Conservation (phyloP, 2,797 vertebrate species). For the Lagocephalus sceleratus region DNA sequence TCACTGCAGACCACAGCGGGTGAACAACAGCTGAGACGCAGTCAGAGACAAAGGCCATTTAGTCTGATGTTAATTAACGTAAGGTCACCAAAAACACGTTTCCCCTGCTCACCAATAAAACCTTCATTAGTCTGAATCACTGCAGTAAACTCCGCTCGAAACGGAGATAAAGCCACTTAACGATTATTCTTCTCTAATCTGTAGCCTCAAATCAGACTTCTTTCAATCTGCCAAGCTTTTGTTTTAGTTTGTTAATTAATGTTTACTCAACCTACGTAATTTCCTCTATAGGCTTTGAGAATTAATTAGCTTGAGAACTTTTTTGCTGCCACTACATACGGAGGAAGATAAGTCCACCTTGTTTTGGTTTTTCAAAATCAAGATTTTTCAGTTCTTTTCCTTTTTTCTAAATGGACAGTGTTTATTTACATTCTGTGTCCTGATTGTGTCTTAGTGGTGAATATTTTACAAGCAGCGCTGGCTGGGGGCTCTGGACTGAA, state of each 20-base stretch:
- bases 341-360: neutral
- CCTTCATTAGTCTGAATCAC: too few species aligned
- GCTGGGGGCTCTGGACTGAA: slow-evolving; percentile 30
- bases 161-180: too few species aligned
- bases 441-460: slow-evolving; percentile 24
- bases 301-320: neutral
- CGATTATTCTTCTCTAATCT: too few species aligned
- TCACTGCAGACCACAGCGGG: slow-evolving; percentile 8
- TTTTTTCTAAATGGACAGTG: slow-evolving; percentile 17
- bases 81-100: slow-evolving; percentile 1
- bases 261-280: neutral
- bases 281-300: neutral
- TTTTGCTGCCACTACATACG: neutral
- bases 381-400: slow-evolving; percentile 4
- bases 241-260: neutral
- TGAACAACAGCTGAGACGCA: neutral
- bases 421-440: slow-evolving; percentile 37
- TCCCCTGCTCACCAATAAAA: too few species aligned
- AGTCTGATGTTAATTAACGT: slow-evolving; percentile 22
- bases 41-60: slow-evolving; percentile 7
- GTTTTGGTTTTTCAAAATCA: neutral
- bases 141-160: too few species aligned
- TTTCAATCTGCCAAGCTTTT: neutral
- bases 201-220: neutral
- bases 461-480: slow-evolving; percentile 31